These are phyloP conservation scores for Chlorospingus semifuscus DNA, from an alignment of 2,797 vertebrate genomes.

Conservation along the genomic window DNA sequence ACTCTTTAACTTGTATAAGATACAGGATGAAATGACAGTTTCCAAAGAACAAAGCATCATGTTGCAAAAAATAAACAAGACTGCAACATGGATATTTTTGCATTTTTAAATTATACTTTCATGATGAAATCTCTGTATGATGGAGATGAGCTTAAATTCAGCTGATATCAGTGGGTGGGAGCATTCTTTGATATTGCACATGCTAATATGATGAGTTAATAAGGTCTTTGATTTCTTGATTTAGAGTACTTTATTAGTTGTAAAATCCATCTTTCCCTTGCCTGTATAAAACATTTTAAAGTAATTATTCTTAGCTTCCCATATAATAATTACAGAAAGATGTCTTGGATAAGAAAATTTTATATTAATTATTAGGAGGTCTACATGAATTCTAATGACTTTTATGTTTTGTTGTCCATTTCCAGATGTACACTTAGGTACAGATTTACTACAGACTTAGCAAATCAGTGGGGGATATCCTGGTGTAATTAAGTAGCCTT, in stretches of 20 bases:
- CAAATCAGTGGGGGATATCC: not conserved
- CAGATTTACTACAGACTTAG: not conserved
- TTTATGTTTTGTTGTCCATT: not conserved
- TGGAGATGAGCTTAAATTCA: not conserved
- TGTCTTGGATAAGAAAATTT: not conserved
- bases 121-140: not conserved
- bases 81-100: not conserved
- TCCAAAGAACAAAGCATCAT: not conserved
- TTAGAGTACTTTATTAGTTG: not conserved
- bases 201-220: not conserved
- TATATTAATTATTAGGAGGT: not conserved
- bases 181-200: not conserved
- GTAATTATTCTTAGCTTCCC: not conserved
- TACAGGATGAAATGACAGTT: not conserved
- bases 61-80: not conserved
- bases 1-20: not conserved
- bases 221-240: not conserved
- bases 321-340: not conserved
- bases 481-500: slow-evolving; percentile 15
- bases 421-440: not conserved
- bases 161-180: not conserved
- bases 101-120: not conserved
- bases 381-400: not conserved
- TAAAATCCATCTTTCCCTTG: not conserved
- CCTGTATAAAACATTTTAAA: not conserved